A percentile compares a stretch with the other conserved stretches of the same genome.
Evolutionary conservation across 1,140 invertebrate species (phyloP).

Genomic region (Psilanteris sp.): DNA sequence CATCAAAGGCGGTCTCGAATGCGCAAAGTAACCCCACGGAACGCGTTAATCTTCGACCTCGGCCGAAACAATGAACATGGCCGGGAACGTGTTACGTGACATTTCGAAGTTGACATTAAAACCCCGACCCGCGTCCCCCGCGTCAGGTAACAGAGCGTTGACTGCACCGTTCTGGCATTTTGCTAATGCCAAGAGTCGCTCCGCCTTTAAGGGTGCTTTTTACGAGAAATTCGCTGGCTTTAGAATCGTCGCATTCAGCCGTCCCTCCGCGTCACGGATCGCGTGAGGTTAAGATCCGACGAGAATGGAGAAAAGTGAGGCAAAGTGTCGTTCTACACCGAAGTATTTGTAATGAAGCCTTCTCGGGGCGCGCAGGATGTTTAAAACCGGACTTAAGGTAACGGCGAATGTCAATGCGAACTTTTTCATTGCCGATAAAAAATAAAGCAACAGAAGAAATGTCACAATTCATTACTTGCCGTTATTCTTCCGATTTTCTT

Average conservation of each 20-base stretch:
- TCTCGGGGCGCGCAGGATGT: constrained; percentile 18
- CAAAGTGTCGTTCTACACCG: constrained; percentile 43
- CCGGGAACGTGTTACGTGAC: constrained; percentile 71
- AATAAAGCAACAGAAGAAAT: constrained; percentile 52
- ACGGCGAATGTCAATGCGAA: constrained; percentile 57
- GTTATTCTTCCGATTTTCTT: not conserved
- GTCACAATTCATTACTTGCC: constrained; percentile 40
- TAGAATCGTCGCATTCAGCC: constrained; percentile 62
- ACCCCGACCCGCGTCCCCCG: constrained; percentile 27
- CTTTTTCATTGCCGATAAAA: constrained; percentile 54
- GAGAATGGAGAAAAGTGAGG: constrained; percentile 51
- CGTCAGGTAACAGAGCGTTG: constrained; percentile 59
- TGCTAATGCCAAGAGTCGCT: constrained; percentile 72
- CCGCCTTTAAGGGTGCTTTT: constrained; percentile 70
- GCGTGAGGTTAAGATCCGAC: constrained; percentile 47
- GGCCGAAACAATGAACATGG: constrained; percentile 71
- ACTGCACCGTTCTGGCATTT: constrained; percentile 71
- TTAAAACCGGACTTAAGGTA: constrained; percentile 54
- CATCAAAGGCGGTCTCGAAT: constrained; percentile 29
- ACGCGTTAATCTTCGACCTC: constrained; percentile 57
- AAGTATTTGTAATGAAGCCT: constrained; percentile 56
- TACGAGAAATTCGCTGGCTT: constrained; percentile 70
- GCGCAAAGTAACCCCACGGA: constrained; percentile 34
- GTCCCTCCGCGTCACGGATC: constrained; percentile 22
- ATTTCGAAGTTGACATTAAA: constrained; percentile 78